Evolutionary conservation across 2,113 vertebrate genomes (phyloP).

Genomic region (Amphiprion ocellaris): DNA sequence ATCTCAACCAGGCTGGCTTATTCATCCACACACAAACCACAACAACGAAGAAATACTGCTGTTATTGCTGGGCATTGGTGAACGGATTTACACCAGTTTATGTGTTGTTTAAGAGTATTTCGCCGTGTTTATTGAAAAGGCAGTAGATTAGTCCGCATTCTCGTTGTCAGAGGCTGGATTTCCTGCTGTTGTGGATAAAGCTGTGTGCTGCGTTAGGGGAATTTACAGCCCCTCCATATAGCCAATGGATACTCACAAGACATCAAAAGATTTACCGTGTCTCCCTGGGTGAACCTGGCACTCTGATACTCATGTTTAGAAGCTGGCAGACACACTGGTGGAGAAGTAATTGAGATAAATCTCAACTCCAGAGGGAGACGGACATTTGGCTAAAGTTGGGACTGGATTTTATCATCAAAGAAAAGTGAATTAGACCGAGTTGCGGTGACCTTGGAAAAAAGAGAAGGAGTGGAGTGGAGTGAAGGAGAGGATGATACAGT

Average conservation of each 20-base stretch:
- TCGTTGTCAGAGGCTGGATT: constrained; percentile 64
- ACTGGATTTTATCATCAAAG: constrained; percentile 76
- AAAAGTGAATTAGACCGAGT: constrained; percentile 72
- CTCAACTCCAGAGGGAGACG: constrained; percentile 58
- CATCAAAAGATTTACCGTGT: constrained; percentile 72
- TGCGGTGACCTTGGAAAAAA: constrained; percentile 71
- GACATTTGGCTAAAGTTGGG: constrained; percentile 71
- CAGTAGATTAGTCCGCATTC: constrained; percentile 68
- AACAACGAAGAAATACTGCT: constrained; percentile 41
- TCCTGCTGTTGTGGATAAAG: constrained; percentile 58
- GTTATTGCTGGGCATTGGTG: constrained; percentile 43
- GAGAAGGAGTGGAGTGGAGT: constrained; percentile 15
- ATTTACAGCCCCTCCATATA: constrained; percentile 60
- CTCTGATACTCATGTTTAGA: constrained; percentile 71
- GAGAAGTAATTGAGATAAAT: constrained; percentile 80
- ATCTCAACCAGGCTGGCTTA: constrained; percentile 42
- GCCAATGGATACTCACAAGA: constrained; percentile 68
- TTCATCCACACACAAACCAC: constrained; percentile 40
- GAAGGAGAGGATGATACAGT: constrained; percentile 48
- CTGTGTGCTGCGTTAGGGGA: constrained; percentile 50
- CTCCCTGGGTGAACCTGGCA: constrained; percentile 59
- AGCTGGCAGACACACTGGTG: constrained; percentile 59
- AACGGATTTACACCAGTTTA: constrained; percentile 66
- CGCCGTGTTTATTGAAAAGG: constrained; percentile 61
- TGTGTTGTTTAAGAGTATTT: constrained; percentile 65